Conservation (phyloP, 2,797 vertebrate species). For the Furcifer pardalis region DNA sequence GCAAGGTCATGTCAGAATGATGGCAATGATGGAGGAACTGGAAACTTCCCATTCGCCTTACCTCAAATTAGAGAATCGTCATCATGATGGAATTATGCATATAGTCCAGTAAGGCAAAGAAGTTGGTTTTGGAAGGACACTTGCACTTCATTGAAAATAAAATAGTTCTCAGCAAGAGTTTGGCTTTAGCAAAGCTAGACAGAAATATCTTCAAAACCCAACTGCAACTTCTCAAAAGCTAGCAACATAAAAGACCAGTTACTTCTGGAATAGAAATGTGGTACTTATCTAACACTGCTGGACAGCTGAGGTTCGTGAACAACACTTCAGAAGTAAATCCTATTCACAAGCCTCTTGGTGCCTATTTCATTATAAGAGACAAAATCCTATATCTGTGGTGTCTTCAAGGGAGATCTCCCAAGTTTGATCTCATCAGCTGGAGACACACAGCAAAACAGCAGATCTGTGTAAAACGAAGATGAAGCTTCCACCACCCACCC, state of each 20-base stretch:
- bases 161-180: slow-evolving; percentile 29
- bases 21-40: slow-evolving; percentile 12
- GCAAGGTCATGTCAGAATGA: not conserved
- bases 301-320: slow-evolving; percentile 57
- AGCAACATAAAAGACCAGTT: slow-evolving; percentile 28
- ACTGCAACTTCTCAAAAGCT: slow-evolving; percentile 53
- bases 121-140: slow-evolving; percentile 58
- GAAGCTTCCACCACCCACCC: not conserved
- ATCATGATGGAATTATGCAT: slow-evolving; percentile 11
- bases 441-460: slow-evolving; percentile 16
- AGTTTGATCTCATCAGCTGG: not conserved
- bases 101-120: slow-evolving; percentile 54
- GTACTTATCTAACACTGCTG: slow-evolving; percentile 5
- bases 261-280: slow-evolving; percentile 19
- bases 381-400: not conserved
- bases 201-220: slow-evolving; percentile 26
- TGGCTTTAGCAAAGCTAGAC: slow-evolving; percentile 28
- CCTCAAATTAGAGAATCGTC: slow-evolving; percentile 22
- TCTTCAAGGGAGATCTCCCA: not conserved
- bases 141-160: slow-evolving; percentile 58
- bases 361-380: slow-evolving; percentile 8
- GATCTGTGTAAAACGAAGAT: slow-evolving; percentile 16
- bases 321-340: slow-evolving; percentile 52
- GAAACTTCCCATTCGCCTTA: slow-evolving; percentile 19
- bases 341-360: slow-evolving; percentile 51